These are phyloP conservation scores for Leptopterna dolabrata DNA, from an alignment of 2,888 invertebrate genomes.

Conservation along the genomic window DNA sequence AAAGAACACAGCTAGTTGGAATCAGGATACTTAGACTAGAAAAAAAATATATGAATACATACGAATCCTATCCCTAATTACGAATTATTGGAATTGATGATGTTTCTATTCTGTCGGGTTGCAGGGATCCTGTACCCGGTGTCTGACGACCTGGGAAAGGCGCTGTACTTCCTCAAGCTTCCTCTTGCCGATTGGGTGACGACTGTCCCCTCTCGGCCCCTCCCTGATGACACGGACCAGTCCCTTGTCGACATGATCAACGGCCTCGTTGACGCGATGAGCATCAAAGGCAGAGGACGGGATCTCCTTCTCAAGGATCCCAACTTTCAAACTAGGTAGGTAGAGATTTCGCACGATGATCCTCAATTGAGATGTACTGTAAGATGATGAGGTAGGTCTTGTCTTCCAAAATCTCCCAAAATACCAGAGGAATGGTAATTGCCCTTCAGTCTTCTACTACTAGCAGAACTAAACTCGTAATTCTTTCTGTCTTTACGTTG, in stretches of 20 bases:
- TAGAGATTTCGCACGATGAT: neutral
- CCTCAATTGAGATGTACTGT: neutral
- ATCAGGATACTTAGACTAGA: too few relatives aligned
- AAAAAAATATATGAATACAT: too few relatives aligned
- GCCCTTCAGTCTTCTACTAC: too few relatives aligned
- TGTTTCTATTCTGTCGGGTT: too few relatives aligned
- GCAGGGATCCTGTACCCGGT: constrained; percentile 54
- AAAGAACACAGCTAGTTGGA: too few relatives aligned
- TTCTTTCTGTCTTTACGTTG: too few relatives aligned
- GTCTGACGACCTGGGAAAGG: constrained; percentile 58
- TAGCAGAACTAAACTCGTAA: too few relatives aligned
- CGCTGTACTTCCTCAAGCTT: constrained; percentile 56
- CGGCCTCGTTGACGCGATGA: constrained; percentile 35
- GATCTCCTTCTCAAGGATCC: constrained; percentile 46
- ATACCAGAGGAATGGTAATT: too few relatives aligned
- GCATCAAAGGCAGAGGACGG: constrained; percentile 2
- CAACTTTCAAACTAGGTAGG: constrained; percentile 42
- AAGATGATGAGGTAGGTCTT: too few relatives aligned
- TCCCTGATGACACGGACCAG: constrained; percentile 42
- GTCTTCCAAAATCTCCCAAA: too few relatives aligned
- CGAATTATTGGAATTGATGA: too few relatives aligned
- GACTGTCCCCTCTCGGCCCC: constrained; percentile 38
- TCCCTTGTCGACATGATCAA: neutral
- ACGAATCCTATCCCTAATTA: too few relatives aligned
- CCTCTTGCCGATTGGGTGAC: constrained; percentile 56